Evolutionary conservation across 2,888 invertebrate genomes (phyloP).

Genomic region (Drosophila mulleri): DNA sequence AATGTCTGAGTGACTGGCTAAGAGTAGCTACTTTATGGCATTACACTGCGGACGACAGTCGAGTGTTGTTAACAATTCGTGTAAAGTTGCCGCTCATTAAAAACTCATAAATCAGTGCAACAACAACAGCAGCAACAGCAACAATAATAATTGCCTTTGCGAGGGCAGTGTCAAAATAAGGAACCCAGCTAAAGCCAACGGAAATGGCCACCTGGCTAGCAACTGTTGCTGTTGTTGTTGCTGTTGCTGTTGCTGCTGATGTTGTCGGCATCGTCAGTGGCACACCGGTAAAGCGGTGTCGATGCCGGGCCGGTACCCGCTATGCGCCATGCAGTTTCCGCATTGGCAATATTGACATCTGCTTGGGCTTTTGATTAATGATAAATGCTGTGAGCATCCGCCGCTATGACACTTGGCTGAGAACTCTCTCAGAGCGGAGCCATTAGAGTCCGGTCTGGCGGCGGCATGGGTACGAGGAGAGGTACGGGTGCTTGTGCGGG

Average conservation of each 20-base stretch:
- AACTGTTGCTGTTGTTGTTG: no score
- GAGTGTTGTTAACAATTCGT: conserved; percentile 77
- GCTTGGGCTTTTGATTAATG: conserved; percentile 77
- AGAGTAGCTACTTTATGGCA: conserved; percentile 48
- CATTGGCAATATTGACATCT: conserved; percentile 71
- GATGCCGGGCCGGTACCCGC: conserved; percentile 18
- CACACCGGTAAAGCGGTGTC: conserved; percentile 24
- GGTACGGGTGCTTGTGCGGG: conserved; percentile 2
- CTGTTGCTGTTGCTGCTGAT: conserved; percentile 22
- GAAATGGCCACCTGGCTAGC: conserved; percentile 59
- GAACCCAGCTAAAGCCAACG: conserved; percentile 42
- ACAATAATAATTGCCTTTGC: conserved; percentile 68
- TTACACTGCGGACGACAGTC: conserved; percentile 42
- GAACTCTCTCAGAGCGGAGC: conserved; percentile 43
- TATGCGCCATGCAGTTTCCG: conserved; percentile 59
- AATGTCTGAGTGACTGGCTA: conserved; percentile 53
- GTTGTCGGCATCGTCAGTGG: conserved; percentile 13
- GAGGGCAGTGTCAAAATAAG: conserved; percentile 66
- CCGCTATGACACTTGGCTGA: conserved; percentile 71
- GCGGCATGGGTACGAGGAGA: neutral
- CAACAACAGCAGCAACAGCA: conserved; percentile 23
- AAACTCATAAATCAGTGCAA: conserved; percentile 77
- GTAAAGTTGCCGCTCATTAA: conserved; percentile 81
- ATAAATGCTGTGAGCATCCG: conserved; percentile 75
- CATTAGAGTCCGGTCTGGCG: conserved; percentile 57